A percentile compares a stretch with the other conserved stretches of the same genome.
phyloP scores from a whole-genome alignment of 2,113 vertebrate genomes.

The Takifugu bimaculatus region DNA sequence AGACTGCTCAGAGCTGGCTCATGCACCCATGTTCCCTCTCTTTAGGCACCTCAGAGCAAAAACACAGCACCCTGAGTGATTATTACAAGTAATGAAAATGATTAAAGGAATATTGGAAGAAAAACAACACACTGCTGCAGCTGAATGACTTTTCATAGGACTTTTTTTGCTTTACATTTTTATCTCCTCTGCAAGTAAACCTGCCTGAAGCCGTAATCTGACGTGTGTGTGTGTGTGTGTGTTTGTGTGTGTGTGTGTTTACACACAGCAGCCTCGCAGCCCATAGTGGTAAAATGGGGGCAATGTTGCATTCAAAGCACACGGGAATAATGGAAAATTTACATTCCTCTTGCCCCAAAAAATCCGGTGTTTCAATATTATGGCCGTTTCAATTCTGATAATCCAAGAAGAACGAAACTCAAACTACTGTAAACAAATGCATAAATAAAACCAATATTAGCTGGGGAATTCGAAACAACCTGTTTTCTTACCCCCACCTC shows the following conservation, averaged over 20 bases:
- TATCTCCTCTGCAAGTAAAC: conserved; percentile 1
- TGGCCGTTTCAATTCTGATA: not conserved
- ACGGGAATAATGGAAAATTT: conserved; percentile 8
- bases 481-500: not conserved
- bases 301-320: conserved; percentile 39
- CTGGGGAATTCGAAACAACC: not conserved
- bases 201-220: conserved; percentile 29
- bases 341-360: not conserved
- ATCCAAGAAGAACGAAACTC: not conserved
- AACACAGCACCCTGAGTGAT: not conserved
- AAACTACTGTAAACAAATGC: no score
- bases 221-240: conserved; percentile 14
- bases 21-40: conserved; percentile 1
- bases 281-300: conserved; percentile 35
- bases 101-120: conserved; percentile 4
- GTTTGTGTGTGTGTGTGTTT: conserved; percentile 19
- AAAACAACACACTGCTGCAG: not conserved
- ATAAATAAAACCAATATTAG: not conserved
- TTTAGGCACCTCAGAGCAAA: conserved; percentile 22
- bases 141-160: not conserved
- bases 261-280: conserved; percentile 16
- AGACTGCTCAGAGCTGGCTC: not conserved
- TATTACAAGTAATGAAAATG: not conserved
- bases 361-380: not conserved
- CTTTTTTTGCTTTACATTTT: no score